Base-by-base conservation (phyloP, 92 coral and sea anemone species). In the Blastomussa wellsi region DNA sequence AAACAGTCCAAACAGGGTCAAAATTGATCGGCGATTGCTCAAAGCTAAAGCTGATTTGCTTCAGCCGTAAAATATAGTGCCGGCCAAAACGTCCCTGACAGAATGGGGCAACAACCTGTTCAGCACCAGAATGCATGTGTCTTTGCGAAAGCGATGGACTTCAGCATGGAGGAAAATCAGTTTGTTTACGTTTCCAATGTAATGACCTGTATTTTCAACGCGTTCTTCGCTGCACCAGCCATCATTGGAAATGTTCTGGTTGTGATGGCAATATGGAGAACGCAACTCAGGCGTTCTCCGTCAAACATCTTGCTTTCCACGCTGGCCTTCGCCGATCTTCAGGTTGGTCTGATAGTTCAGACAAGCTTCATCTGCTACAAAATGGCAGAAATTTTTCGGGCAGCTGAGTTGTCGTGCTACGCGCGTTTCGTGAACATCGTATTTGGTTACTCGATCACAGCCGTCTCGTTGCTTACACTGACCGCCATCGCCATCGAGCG, bases 321-420 rank as follows among this genome's bases (percentile, higher is more conserved):
- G 35, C 66, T 90, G n/a, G 93, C 93, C 49, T 64, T 87, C 59
- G 90, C 93, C 13, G 93, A 90, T 70, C 76, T 90, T 64, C 88
- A 82, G n/a, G 93, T 90, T n/a, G 93, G 93, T 13, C 52, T 79
- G 36, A 35, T 83, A 0, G 93, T 90, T 4, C 93, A 90, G 62
- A 88, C 93, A 16, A 72, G 72, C 47, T 90, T 86, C 8, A 82
- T 90, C 6, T 53, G 81, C 19, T 79, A 78, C 60, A 90, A 90
- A 35, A 72, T 79, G 9, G 80, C 93, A 12, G 93, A 90, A 64
- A 77, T 90, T 32, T 68, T 35, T 29, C 7, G 75, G 47, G 74
- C 51, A 22, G 86, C 64, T 36, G 53, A 62, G 7, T 19, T 78
- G 67, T 55, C 89, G 38, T 90, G 93, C 28, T 90, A 82, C 60